phyloP scores from a whole-genome alignment of 1,140 invertebrate genomes.

The Ceratitis capitata region DNA sequence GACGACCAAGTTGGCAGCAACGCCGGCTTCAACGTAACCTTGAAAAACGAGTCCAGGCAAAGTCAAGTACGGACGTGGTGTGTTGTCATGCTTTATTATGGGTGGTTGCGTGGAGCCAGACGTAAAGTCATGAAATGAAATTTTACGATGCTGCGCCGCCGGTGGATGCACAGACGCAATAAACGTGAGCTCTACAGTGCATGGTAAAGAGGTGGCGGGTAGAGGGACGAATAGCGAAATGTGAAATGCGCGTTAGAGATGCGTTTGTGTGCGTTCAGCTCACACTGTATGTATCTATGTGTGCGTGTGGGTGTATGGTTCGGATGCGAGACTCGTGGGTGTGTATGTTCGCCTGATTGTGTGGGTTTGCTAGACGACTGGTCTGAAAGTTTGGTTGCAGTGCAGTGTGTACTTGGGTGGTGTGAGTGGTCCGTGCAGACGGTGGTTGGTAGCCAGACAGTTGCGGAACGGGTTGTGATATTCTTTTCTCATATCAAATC shows the following conservation, averaged over 20 bases:
- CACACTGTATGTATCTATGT: neutral
- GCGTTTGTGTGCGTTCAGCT: neutral
- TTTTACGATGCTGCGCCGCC: conserved; percentile 19
- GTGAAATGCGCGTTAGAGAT: neutral
- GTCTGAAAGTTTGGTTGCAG: neutral
- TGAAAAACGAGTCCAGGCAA: conserved; percentile 39
- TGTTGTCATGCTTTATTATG: neutral
- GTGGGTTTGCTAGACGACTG: neutral
- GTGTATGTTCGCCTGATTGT: too few relatives aligned
- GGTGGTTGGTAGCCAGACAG: conserved; percentile 14
- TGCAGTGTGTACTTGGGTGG: neutral
- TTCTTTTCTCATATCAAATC: conserved; percentile 36
- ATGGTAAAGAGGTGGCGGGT: too few relatives aligned
- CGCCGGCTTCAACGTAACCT: neutral
- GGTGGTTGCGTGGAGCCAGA: neutral
- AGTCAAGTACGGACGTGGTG: conserved; percentile 1
- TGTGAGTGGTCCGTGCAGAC: neutral
- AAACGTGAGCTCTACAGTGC: neutral
- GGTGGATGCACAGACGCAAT: conserved; percentile 14
- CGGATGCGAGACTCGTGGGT: neutral
- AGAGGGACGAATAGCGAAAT: too few relatives aligned
- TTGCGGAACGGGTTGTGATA: neutral
- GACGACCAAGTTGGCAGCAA: neutral
- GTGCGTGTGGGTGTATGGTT: neutral
- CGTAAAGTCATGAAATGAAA: conserved; percentile 30